Conservation (phyloP, 37 sponge, comb jelly and placozoan genomes). For the Ephydatia muelleri region DNA sequence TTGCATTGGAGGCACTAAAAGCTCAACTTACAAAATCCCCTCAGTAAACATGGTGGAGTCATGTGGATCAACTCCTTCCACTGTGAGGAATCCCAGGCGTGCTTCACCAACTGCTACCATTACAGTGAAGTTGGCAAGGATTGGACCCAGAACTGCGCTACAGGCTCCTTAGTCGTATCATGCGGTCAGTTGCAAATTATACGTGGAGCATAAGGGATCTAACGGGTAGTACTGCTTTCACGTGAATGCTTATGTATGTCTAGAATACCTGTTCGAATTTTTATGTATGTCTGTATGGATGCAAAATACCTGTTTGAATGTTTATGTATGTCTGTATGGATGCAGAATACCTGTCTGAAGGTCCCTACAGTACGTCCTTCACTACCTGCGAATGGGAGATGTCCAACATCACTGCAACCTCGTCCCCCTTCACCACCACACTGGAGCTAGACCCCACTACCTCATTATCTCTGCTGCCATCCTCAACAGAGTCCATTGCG, state of each 20-base stretch:
- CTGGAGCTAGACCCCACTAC: too few relatives aligned
- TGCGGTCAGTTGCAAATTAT: background rate
- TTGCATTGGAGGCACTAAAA: too few relatives aligned
- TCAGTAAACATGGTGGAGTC: background rate
- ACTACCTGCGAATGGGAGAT: background rate
- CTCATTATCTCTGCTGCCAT: too few relatives aligned
- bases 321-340: too few relatives aligned
- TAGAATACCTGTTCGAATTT: too few relatives aligned
- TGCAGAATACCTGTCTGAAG: background rate
- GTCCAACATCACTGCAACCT: background rate
- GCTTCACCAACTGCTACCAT: background rate
- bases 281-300: background rate
- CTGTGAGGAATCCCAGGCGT: background rate
- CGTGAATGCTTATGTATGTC: background rate
- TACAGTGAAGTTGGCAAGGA: background rate
- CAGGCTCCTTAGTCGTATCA: background rate
- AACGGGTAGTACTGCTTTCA: too few relatives aligned
- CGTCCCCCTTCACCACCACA: background rate
- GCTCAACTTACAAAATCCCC: background rate
- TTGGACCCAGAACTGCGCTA: background rate
- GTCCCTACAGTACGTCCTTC: background rate
- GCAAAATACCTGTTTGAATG: background rate
- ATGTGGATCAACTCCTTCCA: background rate
- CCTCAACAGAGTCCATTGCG: too few relatives aligned
- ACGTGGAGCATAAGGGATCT: too few relatives aligned